Evolutionary conservation across 2,888 invertebrate species (phyloP), one percentile per base, ranked within the genome.

Genomic region (Lasioglossum calceatum): DNA sequence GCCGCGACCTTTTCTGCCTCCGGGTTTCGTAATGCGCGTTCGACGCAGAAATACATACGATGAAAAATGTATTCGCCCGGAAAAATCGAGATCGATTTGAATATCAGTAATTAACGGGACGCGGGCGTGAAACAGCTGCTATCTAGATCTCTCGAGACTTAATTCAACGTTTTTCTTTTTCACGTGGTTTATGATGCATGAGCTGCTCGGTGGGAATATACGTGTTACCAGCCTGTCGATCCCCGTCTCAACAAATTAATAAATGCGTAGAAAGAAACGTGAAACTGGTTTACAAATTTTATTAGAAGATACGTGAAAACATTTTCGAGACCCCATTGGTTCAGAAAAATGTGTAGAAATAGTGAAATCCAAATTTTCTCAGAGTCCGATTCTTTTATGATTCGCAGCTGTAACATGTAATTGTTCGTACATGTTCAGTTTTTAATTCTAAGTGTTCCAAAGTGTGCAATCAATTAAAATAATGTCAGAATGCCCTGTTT

Each of bases 1-100:
- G 64, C 64, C 64, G 58, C 71, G 77, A 74, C 36, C 82, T 32
- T 39, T 39, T 8, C 27, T 71, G 27, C 77, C 73, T 73, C 44
- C 50, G 58, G 70, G 61, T 74, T 58, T 77, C 44, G 50, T 71
- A 64, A 82, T 39, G n/a, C 27, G 5, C 10, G 74, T 19, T 64
- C 64, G 7, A 64, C 16, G 32, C 64, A 58, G 58, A 58, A 58
- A 58, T 58, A 8, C 32, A 58, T 58, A 8, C 32, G 16, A 0
- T 7, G 64, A 64, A 64, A 61, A 64, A 64, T 64, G 2, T 64
- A 32, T 16, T 64, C 64, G 16, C 16, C 16, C 32, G 32, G 32
- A 32, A 64, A 64, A 64, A 16, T 64, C 7, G 16, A 32, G 32
- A 32, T 32, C 64, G 16, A 64, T 32, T 64, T 64, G 16, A 64